These are phyloP conservation scores for Ferrisia virgata DNA, from an alignment of 2,888 invertebrate species.

Conservation along the genomic window DNA sequence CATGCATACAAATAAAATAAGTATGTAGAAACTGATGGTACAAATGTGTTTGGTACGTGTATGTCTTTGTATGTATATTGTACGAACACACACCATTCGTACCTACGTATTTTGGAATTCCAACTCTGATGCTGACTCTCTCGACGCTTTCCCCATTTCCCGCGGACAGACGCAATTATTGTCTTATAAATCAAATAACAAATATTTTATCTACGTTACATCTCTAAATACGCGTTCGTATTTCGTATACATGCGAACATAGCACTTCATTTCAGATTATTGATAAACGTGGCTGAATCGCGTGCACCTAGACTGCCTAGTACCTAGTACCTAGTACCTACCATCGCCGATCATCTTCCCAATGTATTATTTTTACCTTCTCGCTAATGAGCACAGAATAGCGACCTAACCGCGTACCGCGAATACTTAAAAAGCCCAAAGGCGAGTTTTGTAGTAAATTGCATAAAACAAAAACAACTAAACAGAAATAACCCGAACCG, in stretches of 20 bases:
- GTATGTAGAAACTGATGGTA: too few relatives aligned
- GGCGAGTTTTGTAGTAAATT: neutral
- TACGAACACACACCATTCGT: neutral
- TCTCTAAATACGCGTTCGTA: neutral
- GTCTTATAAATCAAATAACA: slow-evolving; percentile 21
- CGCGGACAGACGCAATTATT: slow-evolving; percentile 25
- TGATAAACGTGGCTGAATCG: neutral
- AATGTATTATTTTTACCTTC: neutral
- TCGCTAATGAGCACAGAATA: slow-evolving; percentile 22
- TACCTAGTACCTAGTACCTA: neutral
- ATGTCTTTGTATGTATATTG: too few relatives aligned
- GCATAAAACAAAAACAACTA: neutral
- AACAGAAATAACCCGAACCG: neutral
- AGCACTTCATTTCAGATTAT: slow-evolving; percentile 1
- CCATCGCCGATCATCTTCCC: neutral
- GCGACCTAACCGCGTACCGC: neutral
- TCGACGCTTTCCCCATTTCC: neutral
- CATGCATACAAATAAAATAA: too few relatives aligned
- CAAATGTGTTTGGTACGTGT: too few relatives aligned
- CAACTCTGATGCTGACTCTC: neutral
- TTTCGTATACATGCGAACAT: too few relatives aligned
- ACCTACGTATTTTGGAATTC: neutral
- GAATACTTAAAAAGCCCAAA: neutral
- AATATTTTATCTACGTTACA: neutral
- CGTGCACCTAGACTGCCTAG: neutral